Evolutionary conservation across 2,888 invertebrate species (phyloP), one percentile per base, ranked within the genome.

Genomic region (Chalcosyrphus nemorum): DNA sequence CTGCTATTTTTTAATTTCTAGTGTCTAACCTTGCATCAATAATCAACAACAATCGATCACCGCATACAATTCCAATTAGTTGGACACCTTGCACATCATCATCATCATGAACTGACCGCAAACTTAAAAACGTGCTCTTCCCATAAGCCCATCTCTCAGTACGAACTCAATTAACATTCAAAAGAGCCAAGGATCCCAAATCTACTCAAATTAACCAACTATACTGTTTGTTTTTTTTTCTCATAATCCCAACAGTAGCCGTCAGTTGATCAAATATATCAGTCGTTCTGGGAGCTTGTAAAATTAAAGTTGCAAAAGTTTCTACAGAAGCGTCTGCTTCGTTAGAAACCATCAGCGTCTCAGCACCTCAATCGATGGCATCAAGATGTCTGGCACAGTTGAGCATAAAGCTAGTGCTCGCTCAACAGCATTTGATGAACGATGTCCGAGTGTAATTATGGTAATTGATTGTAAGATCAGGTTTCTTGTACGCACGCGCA

Each of bases 381-480:
- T 32, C 74, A 19, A 21, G 52, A 21, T 72, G 61, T 72, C 61
- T 61, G 29, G 11, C 15, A n/a, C 11, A 54, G 35, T 15, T 70
- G 5, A 13, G 41, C 52, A 21, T 17, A 17, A 41, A 50, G 17
- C n/a, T 35, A 50, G 27, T n/a, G 29, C n/a, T n/a, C n/a, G n/a
- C n/a, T n/a, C n/a, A n/a, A n/a, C 71, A 29, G 38, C 43, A 57
- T 59, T 75, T 65, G 81, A 71, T 54, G 71, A 11, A 57, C 50
- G 57, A 76, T 71, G 65, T 52, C 59, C 29, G 41, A 81, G 43
- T 41, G 27, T 43, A 76, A 81, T 81, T 76, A 81, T 81, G 76
- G 76, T 71, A 76, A 81, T 76, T 81, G 76, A 81, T 81, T 76
- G 71, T 57, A 17, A 9, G 52, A 59, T 81, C 81, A 65, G 71